These are phyloP conservation scores for Azorinus chamasolen DNA, from an alignment of 2,888 invertebrate species.

Conservation along the genomic window DNA sequence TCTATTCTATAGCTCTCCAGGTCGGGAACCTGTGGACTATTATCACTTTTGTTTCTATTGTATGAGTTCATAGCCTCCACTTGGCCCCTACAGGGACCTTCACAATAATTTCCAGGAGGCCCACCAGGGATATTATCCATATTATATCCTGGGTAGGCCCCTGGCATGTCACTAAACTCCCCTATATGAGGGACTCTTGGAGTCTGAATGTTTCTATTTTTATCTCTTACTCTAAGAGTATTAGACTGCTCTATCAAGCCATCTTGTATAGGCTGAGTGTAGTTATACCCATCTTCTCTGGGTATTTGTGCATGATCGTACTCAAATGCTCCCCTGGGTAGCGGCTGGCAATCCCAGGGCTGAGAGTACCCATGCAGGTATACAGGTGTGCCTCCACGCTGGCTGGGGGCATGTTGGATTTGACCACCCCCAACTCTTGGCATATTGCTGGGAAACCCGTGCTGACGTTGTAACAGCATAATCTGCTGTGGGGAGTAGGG, in stretches of 20 bases:
- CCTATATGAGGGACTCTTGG: constrained; percentile 20
- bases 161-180: constrained; percentile 10
- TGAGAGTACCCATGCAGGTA: constrained; percentile 64
- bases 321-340: constrained; percentile 53
- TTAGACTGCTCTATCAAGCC: constrained; percentile 42
- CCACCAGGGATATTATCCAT: constrained; percentile 54
- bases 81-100: constrained; percentile 54
- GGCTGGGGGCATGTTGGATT: constrained; percentile 7
- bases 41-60: constrained; percentile 38
- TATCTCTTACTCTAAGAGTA: constrained; percentile 37
- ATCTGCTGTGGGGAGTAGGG: constrained; percentile 56
- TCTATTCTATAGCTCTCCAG: constrained; percentile 61
- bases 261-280: constrained; percentile 60
- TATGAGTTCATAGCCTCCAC: constrained; percentile 47
- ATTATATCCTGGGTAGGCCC: constrained; percentile 29
- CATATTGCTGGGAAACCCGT: constrained; percentile 33
- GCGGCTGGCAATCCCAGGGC: constrained; percentile 63
- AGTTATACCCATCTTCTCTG: constrained; percentile 58
- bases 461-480: constrained; percentile 45
- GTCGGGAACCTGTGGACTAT: constrained; percentile 38
- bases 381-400: constrained; percentile 63
- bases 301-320: constrained; percentile 61
- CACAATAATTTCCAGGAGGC: constrained; percentile 63
- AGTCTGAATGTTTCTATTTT: constrained; percentile 25
- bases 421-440: constrained; percentile 26